These are phyloP conservation scores for Oreochromis aureus DNA, from an alignment of 2,113 vertebrate genomes.

Conservation along the genomic window DNA sequence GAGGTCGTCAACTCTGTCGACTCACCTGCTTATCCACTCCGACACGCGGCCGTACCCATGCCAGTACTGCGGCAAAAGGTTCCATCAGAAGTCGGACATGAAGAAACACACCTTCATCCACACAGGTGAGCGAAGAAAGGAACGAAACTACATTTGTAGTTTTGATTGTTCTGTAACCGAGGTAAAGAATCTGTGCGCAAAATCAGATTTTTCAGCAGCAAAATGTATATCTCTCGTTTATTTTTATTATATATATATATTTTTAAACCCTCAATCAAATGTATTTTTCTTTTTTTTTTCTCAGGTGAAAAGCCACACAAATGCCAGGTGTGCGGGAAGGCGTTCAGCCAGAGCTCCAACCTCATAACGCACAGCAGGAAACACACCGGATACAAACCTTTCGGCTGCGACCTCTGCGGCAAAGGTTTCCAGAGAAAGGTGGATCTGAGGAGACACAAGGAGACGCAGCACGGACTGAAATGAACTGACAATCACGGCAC, in stretches of 20 bases:
- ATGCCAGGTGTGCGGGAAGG: constrained; percentile 98
- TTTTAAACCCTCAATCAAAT: not conserved
- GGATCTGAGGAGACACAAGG: constrained; percentile 92
- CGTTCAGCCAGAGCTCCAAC: constrained; percentile 99
- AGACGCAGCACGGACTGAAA: constrained; percentile 94
- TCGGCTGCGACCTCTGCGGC: constrained; percentile 92
- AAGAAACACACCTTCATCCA: constrained; percentile 99
- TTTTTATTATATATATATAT: not conserved
- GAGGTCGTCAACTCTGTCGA: constrained; percentile 93
- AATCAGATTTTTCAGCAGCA: not conserved
- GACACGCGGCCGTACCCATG: constrained; percentile 96
- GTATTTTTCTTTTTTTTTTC: not conserved
- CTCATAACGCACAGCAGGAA: constrained; percentile 98
- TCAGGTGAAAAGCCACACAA: constrained; percentile 98
- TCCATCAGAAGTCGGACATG: constrained; percentile 99
- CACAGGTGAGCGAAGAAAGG: constrained; percentile 74
- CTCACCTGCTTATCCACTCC: constrained; percentile 95
- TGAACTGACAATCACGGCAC: constrained; percentile 56
- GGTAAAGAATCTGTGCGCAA: not conserved
- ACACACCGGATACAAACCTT: constrained; percentile 98
- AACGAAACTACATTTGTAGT: not conserved
- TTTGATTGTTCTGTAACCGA: not conserved
- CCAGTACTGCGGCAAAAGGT: constrained; percentile 96
- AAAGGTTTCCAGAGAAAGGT: constrained; percentile 98
- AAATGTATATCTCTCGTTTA: not conserved